Conservation (phyloP, 23 tunicate genomes). For the Aplidium turbinatum region DNA sequence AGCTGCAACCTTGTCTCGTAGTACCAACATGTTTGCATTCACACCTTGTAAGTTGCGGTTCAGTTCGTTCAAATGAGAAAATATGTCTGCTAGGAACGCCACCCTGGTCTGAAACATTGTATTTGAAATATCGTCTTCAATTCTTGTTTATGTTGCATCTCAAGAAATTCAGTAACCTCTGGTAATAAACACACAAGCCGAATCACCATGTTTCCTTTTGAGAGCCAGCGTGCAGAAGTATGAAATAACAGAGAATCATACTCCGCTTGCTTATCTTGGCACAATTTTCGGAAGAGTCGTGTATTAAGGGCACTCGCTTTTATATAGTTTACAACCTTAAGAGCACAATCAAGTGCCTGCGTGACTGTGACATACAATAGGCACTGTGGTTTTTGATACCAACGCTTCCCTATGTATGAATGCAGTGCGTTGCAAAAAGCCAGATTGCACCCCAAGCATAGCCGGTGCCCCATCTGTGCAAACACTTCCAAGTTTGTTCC, state of each 20-base stretch:
- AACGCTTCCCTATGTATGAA: slow-evolving; percentile 15
- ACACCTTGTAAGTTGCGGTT: slow-evolving; percentile 55
- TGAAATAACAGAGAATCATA: slow-evolving; percentile 34
- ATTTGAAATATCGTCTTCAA: slow-evolving; percentile 34
- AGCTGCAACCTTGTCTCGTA: slow-evolving; percentile 20
- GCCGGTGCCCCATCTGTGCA: slow-evolving; percentile 46
- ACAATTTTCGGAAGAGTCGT: slow-evolving; percentile 28
- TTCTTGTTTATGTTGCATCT: slow-evolving; percentile 35
- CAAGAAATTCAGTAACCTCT: slow-evolving; percentile 41
- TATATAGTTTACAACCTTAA: slow-evolving; percentile 35
- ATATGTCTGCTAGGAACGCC: slow-evolving; percentile 49
- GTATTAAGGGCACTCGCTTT: not conserved
- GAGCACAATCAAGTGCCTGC: slow-evolving; percentile 31
- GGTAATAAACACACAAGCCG: slow-evolving; percentile 31
- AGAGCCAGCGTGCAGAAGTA: too few species aligned
- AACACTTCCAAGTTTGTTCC: slow-evolving; percentile 35
- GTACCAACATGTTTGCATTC: slow-evolving; percentile 10
- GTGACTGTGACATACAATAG: too few species aligned
- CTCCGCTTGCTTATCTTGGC: slow-evolving; percentile 25
- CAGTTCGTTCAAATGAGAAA: slow-evolving; percentile 50
- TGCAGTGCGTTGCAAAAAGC: slow-evolving; percentile 9
- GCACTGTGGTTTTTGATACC: slow-evolving; percentile 10
- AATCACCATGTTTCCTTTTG: slow-evolving; percentile 30
- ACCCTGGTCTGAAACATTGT: slow-evolving; percentile 38
- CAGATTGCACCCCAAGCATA: slow-evolving; percentile 33